These are phyloP conservation scores for Contarinia nasturtii DNA, from an alignment of 1,140 invertebrate genomes.

Conservation along the genomic window DNA sequence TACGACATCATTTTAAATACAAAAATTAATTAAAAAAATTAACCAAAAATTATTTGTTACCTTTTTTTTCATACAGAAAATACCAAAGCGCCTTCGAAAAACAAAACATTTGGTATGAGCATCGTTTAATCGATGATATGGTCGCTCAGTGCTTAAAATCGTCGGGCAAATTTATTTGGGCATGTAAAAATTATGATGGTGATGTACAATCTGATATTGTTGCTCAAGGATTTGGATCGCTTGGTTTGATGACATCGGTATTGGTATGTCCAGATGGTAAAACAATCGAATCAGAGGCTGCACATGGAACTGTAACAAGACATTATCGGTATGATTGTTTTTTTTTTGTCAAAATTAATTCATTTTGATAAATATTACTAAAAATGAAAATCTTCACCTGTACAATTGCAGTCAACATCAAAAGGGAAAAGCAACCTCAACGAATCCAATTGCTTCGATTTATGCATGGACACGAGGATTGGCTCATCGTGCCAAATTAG, in stretches of 20 bases:
- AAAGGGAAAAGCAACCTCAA: slow-evolving; percentile 66
- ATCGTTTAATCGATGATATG: slow-evolving; percentile 85
- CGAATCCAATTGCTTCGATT: slow-evolving; percentile 81
- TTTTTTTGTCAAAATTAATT: too few relatives aligned
- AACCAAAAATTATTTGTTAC: slow-evolving; percentile 1
- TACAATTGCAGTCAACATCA: slow-evolving; percentile 49
- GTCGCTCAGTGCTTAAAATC: slow-evolving; percentile 77
- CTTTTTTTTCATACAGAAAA: slow-evolving; percentile 28
- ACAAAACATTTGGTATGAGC: slow-evolving; percentile 74
- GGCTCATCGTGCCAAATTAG: slow-evolving; percentile 63
- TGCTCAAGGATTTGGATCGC: slow-evolving; percentile 66
- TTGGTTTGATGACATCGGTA: slow-evolving; percentile 86
- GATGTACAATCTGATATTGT: slow-evolving; percentile 81
- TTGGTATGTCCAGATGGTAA: slow-evolving; percentile 80
- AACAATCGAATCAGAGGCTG: slow-evolving; percentile 79
- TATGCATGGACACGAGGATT: slow-evolving; percentile 83
- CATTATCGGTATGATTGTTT: slow-evolving; percentile 45
- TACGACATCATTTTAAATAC: too few relatives aligned
- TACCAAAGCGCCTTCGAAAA: slow-evolving; percentile 62
- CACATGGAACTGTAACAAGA: slow-evolving; percentile 79
- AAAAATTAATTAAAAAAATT: too few relatives aligned
- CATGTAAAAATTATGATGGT: slow-evolving; percentile 84
- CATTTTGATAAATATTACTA: too few relatives aligned
- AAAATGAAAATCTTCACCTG: too few relatives aligned
- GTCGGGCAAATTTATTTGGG: slow-evolving; percentile 77